Conservation (phyloP, 2,797 vertebrate genomes). For the Coilia nasus region DNA sequence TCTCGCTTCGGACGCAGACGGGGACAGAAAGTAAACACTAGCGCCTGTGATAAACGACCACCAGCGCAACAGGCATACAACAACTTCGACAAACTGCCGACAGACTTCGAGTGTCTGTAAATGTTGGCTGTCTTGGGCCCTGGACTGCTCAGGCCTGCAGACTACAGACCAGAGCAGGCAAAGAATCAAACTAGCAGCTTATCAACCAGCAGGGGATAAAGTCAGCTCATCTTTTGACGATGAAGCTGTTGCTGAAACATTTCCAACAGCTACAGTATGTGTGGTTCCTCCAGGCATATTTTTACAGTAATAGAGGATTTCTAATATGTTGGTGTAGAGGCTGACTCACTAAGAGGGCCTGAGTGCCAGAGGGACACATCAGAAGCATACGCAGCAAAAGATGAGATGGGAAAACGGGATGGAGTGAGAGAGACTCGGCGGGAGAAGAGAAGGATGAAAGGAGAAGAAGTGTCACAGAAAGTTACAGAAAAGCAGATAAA, state of each 20-base stretch:
- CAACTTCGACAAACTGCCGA: background rate
- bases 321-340: background rate
- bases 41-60: background rate
- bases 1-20: background rate
- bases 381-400: background rate
- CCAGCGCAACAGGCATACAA: background rate
- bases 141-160: background rate
- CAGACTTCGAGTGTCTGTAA: background rate
- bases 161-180: background rate
- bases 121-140: background rate
- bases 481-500: too few relatives aligned
- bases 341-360: background rate
- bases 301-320: background rate
- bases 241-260: background rate
- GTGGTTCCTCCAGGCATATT: background rate
- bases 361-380: background rate
- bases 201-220: background rate
- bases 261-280: background rate
- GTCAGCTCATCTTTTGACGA: background rate
- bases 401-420: background rate
- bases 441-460: background rate
- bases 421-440: background rate
- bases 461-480: too few relatives aligned
- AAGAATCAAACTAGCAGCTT: too few relatives aligned
- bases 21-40: conserved; percentile 11